A percentile compares a stretch with the other conserved stretches of the same genome.
Evolutionary conservation across 2,888 invertebrate genomes (phyloP).

Genomic region (Cephalotes varians): DNA sequence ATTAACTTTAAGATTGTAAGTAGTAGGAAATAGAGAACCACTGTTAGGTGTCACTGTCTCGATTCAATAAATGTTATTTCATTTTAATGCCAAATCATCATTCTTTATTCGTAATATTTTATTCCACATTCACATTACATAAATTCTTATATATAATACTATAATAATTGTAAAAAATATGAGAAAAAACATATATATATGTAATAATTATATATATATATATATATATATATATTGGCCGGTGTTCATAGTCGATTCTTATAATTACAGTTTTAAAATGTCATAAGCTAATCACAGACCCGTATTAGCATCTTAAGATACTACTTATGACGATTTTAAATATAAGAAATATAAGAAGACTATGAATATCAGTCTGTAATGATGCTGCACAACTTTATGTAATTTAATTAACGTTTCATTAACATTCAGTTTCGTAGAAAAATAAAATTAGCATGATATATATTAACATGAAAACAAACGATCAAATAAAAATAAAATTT

Average conservation of each 20-base stretch:
- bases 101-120: constrained; percentile 49
- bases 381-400: constrained; percentile 11
- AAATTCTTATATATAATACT: not conserved
- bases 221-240: not conserved
- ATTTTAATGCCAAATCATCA: constrained; percentile 80
- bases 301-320: no score
- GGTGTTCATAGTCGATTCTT: no score
- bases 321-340: no score
- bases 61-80: constrained; percentile 86
- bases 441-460: not conserved
- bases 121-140: not conserved
- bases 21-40: constrained; percentile 84
- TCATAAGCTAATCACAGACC: no score
- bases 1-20: constrained; percentile 86
- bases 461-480: not conserved
- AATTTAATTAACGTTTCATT: constrained; percentile 6
- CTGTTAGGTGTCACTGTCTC: constrained; percentile 85
- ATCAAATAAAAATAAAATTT: constrained; percentile 2
- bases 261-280: no score
- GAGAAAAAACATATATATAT: not conserved
- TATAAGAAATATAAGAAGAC: no score
- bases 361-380: no score
- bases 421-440: not conserved
- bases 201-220: not conserved
- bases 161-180: not conserved